Base-by-base conservation (phyloP, 2,888 invertebrate genomes). In the Andrena flavipes region DNA sequence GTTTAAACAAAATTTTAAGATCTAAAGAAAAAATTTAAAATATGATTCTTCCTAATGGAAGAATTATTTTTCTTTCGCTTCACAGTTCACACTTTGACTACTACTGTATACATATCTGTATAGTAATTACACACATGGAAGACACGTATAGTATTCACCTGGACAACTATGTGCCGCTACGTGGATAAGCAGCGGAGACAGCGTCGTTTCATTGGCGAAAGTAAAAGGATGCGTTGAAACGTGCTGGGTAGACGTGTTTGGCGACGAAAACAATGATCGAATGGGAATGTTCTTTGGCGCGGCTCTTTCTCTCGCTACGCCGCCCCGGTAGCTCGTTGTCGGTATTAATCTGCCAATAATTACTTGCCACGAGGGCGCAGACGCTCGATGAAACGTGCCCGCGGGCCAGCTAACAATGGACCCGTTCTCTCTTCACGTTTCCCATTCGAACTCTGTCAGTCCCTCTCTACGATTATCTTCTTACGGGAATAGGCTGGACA, bases 321-420 rank as follows among this genome's bases (percentile, higher is more conserved):
- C 67, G 65, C 1, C 56, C 26, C 29, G 65, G 80, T 63, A 60
- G 42, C 76, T 83, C 76, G 71, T 82, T 82, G 84, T 82, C 71
- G 35, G 71, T 62, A 82, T 84, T 84, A 84, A 84, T 82, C 76
- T 75, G 70, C 75, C 75, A 82, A 82, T 84, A 82, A 84, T 84
- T 82, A 84, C 84, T 84, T 75, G 42, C 82, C 76, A 76, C 80
- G 82, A 67, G 23, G 54, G 49, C 16, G 71, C 7, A 30, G 63
- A 42, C 70, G 29, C 56, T 82, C 75, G 29, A 74, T 80, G 60
- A 80, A 51, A 56, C 56, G 59, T 63, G 48, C 49, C 67, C 54
- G 60, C 56, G 29, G 65, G 48, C 65, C 20, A 48, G 4, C 48
- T 62, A 23, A 65, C 73, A 74, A 80, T 80, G 26, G n/a, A 35